Base-by-base conservation (phyloP, 2,797 vertebrate species). In the Acridotheres tristis region DNA sequence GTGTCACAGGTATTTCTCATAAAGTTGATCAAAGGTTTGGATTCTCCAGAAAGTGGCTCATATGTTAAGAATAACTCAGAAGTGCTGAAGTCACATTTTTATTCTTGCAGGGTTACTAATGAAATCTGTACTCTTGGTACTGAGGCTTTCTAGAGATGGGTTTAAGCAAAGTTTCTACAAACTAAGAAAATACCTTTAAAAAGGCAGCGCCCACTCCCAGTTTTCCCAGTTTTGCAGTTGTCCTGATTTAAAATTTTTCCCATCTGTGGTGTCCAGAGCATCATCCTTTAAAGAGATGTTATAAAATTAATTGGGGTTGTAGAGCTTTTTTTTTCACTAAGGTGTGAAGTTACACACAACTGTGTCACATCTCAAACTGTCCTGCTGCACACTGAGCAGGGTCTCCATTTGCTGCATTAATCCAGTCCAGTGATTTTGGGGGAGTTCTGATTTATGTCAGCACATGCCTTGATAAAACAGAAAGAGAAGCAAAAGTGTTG, bases 1-100 rank as follows among this genome's bases (percentile, higher is more conserved):
- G 76, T 96, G 87, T 93, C 80, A 89, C 92, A 94, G 91, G 94
- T 93, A 95, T 94, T 96, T 94, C 94, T 94, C 53, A 73, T 94
- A 88, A 86, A 90, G 83, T 79, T 96, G 95, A 96, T 94, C 92
- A 94, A 96, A 96, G 89, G 48, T 91, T 95, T 84, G 67, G 71
- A 85, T 90, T 69, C 89, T 91, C 73, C 63, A 76, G 94, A 94
- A 93, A 91, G 86, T 76, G 67, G 38, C 55, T 89, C 91, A 79
- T 87, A 82, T 94, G 73, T 94, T 94, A 92, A 93, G 85, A 94
- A 92, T 94, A 94, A 92, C 66, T 93, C 79, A 92, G 74, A 94
- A 94, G 38, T 82, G 91, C 85, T 94, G 91, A 94, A 91, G 55
- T 91, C 59, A 93, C 59, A 51, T 76, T 94, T 94, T 95, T 80